Conservation (phyloP, 2,888 invertebrate genomes). For the Epinotia ramella region DNA sequence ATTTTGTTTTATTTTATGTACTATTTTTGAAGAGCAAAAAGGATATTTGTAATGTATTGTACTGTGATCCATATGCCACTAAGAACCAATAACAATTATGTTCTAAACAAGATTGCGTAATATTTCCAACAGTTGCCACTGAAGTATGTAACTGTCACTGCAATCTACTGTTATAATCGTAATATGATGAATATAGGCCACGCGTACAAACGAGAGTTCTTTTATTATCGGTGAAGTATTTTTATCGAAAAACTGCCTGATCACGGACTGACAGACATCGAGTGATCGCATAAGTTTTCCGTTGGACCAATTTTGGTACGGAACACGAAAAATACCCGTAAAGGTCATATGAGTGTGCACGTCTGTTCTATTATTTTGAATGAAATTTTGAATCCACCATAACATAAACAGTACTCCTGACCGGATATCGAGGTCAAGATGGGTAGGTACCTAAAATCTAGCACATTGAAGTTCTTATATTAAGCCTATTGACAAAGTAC, state of each 20-base stretch:
- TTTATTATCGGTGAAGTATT: not conserved
- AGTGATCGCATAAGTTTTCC: not conserved
- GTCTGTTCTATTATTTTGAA: too few species aligned
- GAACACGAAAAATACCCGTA: not conserved
- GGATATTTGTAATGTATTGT: too few species aligned
- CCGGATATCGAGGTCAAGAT: too few species aligned
- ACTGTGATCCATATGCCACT: too few species aligned
- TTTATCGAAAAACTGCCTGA: not conserved
- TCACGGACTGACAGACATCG: not conserved
- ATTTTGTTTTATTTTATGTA: too few species aligned
- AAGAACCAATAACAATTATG: too few species aligned
- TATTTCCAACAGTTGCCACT: not conserved
- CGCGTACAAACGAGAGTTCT: not conserved
- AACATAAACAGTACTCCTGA: too few species aligned
- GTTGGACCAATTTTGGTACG: not conserved
- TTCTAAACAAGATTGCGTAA: too few species aligned
- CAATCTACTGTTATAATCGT: not conserved
- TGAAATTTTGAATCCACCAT: too few species aligned
- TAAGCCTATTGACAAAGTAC: conserved; percentile 28
- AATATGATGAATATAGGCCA: not conserved
- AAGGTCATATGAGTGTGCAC: too few species aligned
- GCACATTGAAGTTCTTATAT: not conserved
- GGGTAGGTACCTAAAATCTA: not conserved
- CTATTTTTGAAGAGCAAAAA: too few species aligned
- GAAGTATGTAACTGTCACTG: not conserved